Conservation (phyloP, 2,797 vertebrate species). For the Florisuga fusca region DNA sequence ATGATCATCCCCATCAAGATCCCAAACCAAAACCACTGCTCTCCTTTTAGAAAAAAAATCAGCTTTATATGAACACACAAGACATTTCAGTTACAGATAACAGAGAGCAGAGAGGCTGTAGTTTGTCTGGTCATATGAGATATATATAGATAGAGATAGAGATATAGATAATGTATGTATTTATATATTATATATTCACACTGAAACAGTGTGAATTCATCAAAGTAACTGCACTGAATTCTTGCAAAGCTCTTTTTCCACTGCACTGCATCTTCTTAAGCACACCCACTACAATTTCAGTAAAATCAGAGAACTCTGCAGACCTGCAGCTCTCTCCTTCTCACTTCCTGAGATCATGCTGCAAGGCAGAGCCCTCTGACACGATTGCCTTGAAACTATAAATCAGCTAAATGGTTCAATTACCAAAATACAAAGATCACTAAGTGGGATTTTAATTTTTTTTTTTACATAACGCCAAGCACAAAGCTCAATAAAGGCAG, state of each 20-base stretch:
- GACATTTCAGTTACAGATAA: background rate
- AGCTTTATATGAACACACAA: background rate
- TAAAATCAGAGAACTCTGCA: background rate
- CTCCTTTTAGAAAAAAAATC: background rate
- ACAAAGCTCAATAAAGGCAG: background rate
- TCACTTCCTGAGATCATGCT: background rate
- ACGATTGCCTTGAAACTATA: background rate
- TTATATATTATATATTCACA: too few species aligned
- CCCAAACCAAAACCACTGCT: background rate
- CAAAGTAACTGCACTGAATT: background rate
- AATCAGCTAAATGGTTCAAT: background rate
- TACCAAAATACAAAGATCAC: background rate
- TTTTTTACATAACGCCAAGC: background rate
- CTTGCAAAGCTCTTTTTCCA: background rate
- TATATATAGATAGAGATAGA: too few species aligned
- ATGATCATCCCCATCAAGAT: accelerated
- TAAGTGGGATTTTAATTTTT: background rate
- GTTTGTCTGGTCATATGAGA: background rate
- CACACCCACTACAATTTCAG: background rate
- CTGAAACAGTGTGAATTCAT: background rate
- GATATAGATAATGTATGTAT: too few species aligned
- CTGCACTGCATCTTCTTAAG: background rate
- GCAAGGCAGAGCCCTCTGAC: background rate
- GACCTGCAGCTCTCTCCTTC: background rate
- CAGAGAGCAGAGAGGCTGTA: background rate